Evolutionary conservation across 1,140 invertebrate genomes (phyloP).

Genomic region (Andricus grossulariae): DNA sequence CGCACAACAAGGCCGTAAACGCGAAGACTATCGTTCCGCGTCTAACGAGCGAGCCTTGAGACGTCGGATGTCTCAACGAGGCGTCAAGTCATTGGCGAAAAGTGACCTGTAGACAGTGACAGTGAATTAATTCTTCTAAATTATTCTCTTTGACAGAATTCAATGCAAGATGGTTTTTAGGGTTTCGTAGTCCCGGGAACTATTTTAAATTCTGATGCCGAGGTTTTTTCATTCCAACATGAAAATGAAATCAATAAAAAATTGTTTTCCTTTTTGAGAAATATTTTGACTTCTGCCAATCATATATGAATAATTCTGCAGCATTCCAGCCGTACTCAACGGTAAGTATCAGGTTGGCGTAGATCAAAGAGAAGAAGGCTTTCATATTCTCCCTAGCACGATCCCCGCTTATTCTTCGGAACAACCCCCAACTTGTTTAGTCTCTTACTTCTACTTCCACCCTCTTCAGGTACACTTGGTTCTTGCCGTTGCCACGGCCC

Average conservation of each 20-base stretch:
- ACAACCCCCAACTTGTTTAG: constrained; percentile 25
- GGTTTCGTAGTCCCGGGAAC: no score
- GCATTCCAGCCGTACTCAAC: neutral
- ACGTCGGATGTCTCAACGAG: neutral
- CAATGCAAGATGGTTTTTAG: no score
- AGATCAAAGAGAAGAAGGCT: constrained; percentile 9
- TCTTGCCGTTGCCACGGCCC: neutral
- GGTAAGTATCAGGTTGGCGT: neutral
- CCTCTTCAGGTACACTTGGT: constrained; percentile 6
- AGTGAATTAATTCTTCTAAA: no score
- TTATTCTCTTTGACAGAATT: no score
- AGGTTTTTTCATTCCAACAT: neutral
- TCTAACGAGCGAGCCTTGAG: neutral
- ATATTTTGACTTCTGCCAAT: neutral
- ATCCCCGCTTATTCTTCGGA: neutral
- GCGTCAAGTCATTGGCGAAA: neutral
- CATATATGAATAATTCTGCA: constrained; percentile 9
- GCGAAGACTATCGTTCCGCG: neutral
- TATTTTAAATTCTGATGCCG: no score
- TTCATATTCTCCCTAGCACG: constrained; percentile 1
- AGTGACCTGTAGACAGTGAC: no score
- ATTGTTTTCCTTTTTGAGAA: neutral
- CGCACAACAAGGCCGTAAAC: neutral
- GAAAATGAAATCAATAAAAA: neutral
- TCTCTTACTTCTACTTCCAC: neutral